A percentile compares a stretch with the other conserved stretches of the same genome.
These are phyloP conservation scores for Passer montanus DNA, from an alignment of 2,113 vertebrate species.

Conservation along the genomic window DNA sequence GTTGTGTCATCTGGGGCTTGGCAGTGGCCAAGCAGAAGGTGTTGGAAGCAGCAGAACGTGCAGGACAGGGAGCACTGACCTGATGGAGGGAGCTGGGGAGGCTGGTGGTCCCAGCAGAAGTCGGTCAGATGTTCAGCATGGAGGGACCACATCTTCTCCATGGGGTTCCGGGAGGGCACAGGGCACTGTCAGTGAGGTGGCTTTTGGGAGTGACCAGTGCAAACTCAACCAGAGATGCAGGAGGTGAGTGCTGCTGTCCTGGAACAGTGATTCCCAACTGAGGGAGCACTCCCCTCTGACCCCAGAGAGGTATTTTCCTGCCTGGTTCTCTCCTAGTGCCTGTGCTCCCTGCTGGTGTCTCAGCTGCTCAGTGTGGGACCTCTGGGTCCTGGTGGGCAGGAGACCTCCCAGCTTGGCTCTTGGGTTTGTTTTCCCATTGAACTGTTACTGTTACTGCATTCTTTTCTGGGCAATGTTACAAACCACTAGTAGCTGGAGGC, in stretches of 20 bases:
- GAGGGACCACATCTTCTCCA: not conserved
- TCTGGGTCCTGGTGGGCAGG: not conserved
- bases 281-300: not conserved
- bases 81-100: not conserved
- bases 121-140: not conserved
- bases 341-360: not conserved
- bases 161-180: not conserved
- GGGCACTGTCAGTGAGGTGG: fast-evolving
- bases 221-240: not conserved
- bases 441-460: not conserved
- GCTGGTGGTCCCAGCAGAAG: not conserved
- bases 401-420: not conserved
- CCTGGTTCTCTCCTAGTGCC: fast-evolving
- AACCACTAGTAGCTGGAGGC: not conserved
- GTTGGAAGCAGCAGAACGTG: not conserved
- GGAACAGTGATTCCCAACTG: not conserved
- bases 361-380: not conserved
- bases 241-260: not conserved
- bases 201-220: not conserved
- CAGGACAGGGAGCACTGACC: fast-evolving
- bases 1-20: not conserved
- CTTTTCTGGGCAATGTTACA: not conserved
- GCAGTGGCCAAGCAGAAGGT: not conserved
- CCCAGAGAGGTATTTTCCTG: not conserved
- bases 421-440: not conserved